Conservation (phyloP, 30 jellyfish, hydroid and myxozoan genomes). For the Turritopsis dohrnii region DNA sequence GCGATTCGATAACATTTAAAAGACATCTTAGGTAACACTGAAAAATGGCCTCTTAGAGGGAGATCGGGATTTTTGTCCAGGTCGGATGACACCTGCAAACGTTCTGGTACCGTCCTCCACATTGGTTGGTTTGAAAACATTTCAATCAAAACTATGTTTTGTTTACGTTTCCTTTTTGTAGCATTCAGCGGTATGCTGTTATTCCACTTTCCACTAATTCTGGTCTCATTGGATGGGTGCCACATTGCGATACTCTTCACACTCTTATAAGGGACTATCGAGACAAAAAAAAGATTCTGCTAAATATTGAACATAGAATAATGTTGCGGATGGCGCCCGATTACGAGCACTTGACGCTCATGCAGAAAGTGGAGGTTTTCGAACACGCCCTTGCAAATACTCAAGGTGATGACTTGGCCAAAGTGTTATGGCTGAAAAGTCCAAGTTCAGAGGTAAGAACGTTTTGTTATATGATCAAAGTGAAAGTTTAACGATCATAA, state of each 20-base stretch:
- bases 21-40: slow-evolving; percentile 78
- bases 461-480: no score
- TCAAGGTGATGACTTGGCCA: slow-evolving; percentile 93
- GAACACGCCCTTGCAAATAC: slow-evolving; percentile 92
- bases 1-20: slow-evolving; percentile 85
- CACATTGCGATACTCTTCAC: slow-evolving; percentile 93
- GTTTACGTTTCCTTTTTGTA: neutral
- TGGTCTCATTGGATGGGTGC: slow-evolving; percentile 99
- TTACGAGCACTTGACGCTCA: slow-evolving; percentile 81
- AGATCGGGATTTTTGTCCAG: slow-evolving; percentile 19
- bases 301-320: slow-evolving; percentile 86
- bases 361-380: slow-evolving; percentile 91
- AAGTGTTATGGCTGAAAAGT: slow-evolving; percentile 91
- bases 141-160: neutral
- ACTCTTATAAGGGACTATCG: slow-evolving; percentile 92
- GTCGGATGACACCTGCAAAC: neutral
- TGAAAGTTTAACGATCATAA: no score
- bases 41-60: neutral
- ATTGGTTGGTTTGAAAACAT: no score
- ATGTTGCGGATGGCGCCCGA: slow-evolving; percentile 97
- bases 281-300: slow-evolving; percentile 77
- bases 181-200: slow-evolving; percentile 93
- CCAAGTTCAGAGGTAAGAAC: slow-evolving; percentile 98
- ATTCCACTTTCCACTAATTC: slow-evolving; percentile 95
- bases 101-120: neutral